Percentiles rank a stretch among this genome's conserved stretches.
These are phyloP conservation scores for Drosophila pegasa DNA, from an alignment of 2,888 invertebrate genomes.

Conservation along the genomic window DNA sequence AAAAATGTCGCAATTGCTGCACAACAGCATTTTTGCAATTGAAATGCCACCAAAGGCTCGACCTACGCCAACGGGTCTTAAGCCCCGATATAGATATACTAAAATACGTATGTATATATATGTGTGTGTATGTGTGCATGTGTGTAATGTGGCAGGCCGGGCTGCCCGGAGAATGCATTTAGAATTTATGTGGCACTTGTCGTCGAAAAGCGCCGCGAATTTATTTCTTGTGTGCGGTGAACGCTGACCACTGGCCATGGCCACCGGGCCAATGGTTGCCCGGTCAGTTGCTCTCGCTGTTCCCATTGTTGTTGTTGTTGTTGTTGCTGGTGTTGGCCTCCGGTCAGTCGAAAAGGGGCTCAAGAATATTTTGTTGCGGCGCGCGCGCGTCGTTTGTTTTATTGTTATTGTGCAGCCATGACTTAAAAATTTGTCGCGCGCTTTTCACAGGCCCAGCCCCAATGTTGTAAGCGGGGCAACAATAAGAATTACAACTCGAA, in stretches of 20 bases:
- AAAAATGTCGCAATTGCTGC: conserved; percentile 41
- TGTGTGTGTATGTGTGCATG: not conserved
- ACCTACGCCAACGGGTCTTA: conserved; percentile 33
- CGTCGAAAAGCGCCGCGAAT: conserved; percentile 76
- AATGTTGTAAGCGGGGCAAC: conserved; percentile 23
- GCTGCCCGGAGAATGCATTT: conserved; percentile 70
- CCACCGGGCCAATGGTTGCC: conserved; percentile 40
- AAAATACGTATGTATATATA: not conserved
- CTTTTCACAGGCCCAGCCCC: conserved; percentile 40
- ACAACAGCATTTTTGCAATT: conserved; percentile 58
- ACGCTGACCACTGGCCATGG: conserved; percentile 61
- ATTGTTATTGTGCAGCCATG: conserved; percentile 81
- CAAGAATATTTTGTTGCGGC: conserved; percentile 72
- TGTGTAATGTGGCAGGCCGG: not conserved
- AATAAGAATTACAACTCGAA: conserved; percentile 21
- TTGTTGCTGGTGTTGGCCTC: conserved; percentile 8
- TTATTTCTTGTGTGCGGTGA: conserved; percentile 79
- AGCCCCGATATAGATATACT: conserved; percentile 55
- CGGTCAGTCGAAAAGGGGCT: conserved; percentile 58
- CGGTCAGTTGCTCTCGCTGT: conserved; percentile 23
- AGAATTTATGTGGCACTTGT: conserved; percentile 80
- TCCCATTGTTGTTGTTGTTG: conserved; percentile 5
- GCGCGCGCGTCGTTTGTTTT: conserved; percentile 68
- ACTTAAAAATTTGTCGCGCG: conserved; percentile 77
- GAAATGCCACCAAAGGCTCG: conserved; percentile 56